A percentile compares a stretch with the other conserved stretches of the same genome.
These are phyloP conservation scores for Drosophila hamatofila DNA, from an alignment of 2,888 invertebrate species.

Conservation along the genomic window DNA sequence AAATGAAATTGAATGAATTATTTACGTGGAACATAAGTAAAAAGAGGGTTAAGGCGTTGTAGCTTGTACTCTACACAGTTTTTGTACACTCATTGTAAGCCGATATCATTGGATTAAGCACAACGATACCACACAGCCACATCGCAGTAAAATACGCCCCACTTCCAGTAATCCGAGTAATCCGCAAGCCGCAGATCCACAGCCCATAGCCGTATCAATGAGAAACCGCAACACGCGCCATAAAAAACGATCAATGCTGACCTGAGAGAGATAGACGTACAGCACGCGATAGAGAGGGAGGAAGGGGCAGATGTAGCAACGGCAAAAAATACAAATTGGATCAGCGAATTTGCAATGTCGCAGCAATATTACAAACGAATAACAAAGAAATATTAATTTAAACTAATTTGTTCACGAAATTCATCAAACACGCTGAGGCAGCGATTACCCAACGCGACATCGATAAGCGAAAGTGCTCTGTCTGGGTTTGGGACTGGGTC, in stretches of 20 bases:
- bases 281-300: not conserved
- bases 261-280: not conserved
- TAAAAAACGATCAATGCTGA: slow-evolving; percentile 31
- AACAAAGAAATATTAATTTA: slow-evolving; percentile 34
- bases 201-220: slow-evolving; percentile 42
- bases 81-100: slow-evolving; percentile 33
- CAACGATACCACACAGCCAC: slow-evolving; percentile 10
- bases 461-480: slow-evolving; percentile 12
- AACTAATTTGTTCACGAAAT: slow-evolving; percentile 61
- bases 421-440: slow-evolving; percentile 48
- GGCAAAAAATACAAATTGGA: not conserved
- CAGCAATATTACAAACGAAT: slow-evolving; percentile 23
- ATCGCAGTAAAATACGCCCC: slow-evolving; percentile 59
- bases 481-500: not conserved
- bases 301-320: not conserved
- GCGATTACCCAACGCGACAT: slow-evolving; percentile 9
- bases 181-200: slow-evolving; percentile 10
- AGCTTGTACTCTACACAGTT: not conserved
- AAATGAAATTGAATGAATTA: not conserved
- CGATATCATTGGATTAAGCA: slow-evolving; percentile 27
- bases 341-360: slow-evolving; percentile 38
- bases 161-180: slow-evolving; percentile 24
- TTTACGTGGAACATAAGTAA: not conserved
- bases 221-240: slow-evolving; percentile 64
- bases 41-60: not conserved